phyloP scores from a whole-genome alignment of 1,140 invertebrate genomes.

The Magallana gigas region DNA sequence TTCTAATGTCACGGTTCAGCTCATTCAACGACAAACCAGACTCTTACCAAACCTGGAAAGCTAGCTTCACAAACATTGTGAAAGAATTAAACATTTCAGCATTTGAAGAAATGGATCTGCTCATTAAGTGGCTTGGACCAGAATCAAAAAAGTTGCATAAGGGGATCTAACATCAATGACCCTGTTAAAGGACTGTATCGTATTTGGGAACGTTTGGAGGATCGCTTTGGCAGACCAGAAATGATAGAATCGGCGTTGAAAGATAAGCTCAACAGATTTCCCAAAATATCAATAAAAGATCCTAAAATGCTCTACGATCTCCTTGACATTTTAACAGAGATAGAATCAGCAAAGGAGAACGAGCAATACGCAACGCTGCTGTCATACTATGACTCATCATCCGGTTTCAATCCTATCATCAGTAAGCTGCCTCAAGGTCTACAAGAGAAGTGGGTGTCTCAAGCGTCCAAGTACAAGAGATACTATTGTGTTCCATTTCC shows the following conservation, averaged over 20 bases:
- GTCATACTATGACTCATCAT: slow-evolving; percentile 23
- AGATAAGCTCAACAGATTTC: too few relatives aligned
- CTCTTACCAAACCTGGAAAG: too few relatives aligned
- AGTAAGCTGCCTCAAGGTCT: slow-evolving; percentile 27
- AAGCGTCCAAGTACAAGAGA: slow-evolving; percentile 45
- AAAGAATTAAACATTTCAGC: neutral
- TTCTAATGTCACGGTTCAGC: slow-evolving; percentile 19
- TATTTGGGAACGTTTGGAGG: too few relatives aligned
- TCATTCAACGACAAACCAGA: too few relatives aligned
- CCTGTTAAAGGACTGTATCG: slow-evolving; percentile 38
- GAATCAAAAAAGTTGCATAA: slow-evolving; percentile 50
- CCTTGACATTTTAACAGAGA: slow-evolving; percentile 20
- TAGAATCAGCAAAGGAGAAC: slow-evolving; percentile 34
- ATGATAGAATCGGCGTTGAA: too few relatives aligned
- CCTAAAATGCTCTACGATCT: too few relatives aligned
- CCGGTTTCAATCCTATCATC: slow-evolving; percentile 47
- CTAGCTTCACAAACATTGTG: too few relatives aligned
- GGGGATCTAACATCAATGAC: slow-evolving; percentile 42
- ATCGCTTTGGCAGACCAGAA: too few relatives aligned
- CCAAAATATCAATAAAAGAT: too few relatives aligned
- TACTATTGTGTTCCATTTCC: slow-evolving; percentile 30
- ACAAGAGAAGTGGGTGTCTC: slow-evolving; percentile 41
- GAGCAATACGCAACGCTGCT: neutral
- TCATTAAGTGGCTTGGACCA: slow-evolving; percentile 52
- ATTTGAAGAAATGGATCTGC: slow-evolving; percentile 45